Evolutionary conservation across 2,888 invertebrate species (phyloP).

Genomic region (Tachina fera): DNA sequence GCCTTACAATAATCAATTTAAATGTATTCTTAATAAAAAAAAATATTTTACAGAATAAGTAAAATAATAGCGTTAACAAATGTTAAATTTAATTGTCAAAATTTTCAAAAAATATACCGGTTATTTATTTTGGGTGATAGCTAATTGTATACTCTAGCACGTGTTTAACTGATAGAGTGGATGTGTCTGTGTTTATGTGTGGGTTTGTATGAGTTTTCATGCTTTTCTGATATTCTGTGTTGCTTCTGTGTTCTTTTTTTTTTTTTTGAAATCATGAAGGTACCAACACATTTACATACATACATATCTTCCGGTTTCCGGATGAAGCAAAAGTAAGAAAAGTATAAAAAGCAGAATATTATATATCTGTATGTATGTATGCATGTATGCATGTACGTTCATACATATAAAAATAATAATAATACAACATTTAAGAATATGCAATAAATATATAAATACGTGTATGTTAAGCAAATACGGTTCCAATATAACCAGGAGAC

Average conservation of each 20-base stretch:
- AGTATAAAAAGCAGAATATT: constrained; percentile 33
- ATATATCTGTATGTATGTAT: constrained; percentile 5
- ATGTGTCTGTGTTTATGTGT: background rate
- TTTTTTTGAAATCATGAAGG: background rate
- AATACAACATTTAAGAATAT: background rate
- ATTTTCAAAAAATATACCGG: too few species aligned
- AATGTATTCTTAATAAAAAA: too few species aligned
- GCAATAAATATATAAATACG: background rate
- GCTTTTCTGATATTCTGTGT: constrained; percentile 48
- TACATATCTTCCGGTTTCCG: constrained; percentile 69
- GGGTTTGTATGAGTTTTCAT: constrained; percentile 25
- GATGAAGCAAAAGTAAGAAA: constrained; percentile 58
- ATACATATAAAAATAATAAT: background rate
- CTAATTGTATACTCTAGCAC: too few species aligned
- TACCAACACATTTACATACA: background rate
- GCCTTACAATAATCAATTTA: too few species aligned
- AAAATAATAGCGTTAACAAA: too few species aligned
- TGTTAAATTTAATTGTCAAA: too few species aligned
- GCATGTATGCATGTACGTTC: background rate
- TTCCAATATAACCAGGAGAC: constrained; percentile 52
- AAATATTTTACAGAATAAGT: too few species aligned
- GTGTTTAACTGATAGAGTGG: background rate
- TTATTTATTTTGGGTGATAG: too few species aligned
- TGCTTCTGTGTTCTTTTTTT: constrained; percentile 27
- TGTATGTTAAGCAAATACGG: constrained; percentile 4